Base-by-base conservation (phyloP, 1,140 invertebrate species). In the Eulimnadia texana region DNA sequence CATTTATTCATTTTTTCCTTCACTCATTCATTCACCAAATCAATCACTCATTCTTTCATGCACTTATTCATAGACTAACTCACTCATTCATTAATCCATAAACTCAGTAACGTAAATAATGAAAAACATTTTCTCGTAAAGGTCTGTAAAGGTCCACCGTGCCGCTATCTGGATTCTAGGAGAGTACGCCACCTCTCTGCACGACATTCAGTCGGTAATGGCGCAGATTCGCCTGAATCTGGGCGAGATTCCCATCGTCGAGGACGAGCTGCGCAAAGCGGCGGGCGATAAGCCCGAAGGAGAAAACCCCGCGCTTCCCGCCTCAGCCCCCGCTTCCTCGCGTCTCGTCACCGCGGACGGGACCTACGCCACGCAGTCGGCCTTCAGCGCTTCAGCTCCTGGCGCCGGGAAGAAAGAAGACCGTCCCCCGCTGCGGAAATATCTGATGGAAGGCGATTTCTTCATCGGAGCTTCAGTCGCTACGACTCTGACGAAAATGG, bases 151-250 rank as follows among this genome's bases (percentile, higher is more conserved):
- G 73, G 86, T 97, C n/a, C 88, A 94, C 67, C 82, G 94, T 64
- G 87, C 90, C 3, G 90, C 94, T 2, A 76, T 99, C n/a, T 99
- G 96, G 95, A 93, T 99, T 68, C 77, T 99, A 33, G 94, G 94
- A 28, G 95, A 99, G 76, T 99, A 97, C 72, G 89, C 90, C 0
- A 84, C 84, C 23, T 80, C 78, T 0, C 74, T 81, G 9, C 79
- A 84, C 2, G 86, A 94, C 65, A 91, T 94, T 28, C 78, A 84
- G 60, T 80, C 81, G 60, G 85, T 94, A 0, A 82, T 95, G 71
- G 80, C 79, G 53, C 81, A 83, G 64, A 78, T 96, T 24, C 80
- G 84, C 63, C 77, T 82, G 61, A 82, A 84, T 27, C 73, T 97
- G 10, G 91, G 90, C 59, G 89, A 93, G 74, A 76, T 95, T 55